Base-by-base conservation (phyloP, 2,113 vertebrate genomes). In the Seriola dumerili region DNA sequence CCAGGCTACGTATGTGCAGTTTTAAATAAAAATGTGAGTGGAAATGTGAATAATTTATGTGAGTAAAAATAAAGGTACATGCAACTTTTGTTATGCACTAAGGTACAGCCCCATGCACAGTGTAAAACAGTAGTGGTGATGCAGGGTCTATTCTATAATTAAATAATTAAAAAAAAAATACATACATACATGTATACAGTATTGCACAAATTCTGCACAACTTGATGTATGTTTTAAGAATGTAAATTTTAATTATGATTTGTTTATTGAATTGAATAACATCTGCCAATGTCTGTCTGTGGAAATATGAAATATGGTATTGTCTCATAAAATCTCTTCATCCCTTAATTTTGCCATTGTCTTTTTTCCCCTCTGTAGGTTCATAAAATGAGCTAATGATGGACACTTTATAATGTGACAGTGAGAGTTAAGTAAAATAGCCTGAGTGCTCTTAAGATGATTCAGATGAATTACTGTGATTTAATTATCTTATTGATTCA, bases 161-260 rank as follows among this genome's bases (percentile, higher is more conserved):
- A 63, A 81, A 75, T 58, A 78, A 42, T 2, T 29, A 29, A 69
- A 10, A 5, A 67, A 61, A 84, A 76, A 69, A 76, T 36, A 64
- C 58, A 71, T 52, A 76, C 76, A 80, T 66, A 71, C 72, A 84
- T 85, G 79, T 81, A 85, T 72, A 84, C 84, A 80, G 78, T 83
- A 87, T 82, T 77, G 84, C 86, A 90, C 90, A 89, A 92, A 80
- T 50, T 87, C 87, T 90, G 86, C 90, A 92, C 89, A 91, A 88
- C 73, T 86, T 78, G 23, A 80, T 92, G 81, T 87, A 76, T 89
- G 85, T 90, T 85, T 88, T 61, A 83, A 83, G 85, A 88, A 90
- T 89, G 88, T 89, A 83, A 57, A 80, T 76, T 87, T 86, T 25
- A 83, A 86, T 87, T 82, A 63, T 79, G 79, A 81, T 81, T 88